Base-by-base conservation (phyloP, 1,140 invertebrate species). In the Drosophila azteca region DNA sequence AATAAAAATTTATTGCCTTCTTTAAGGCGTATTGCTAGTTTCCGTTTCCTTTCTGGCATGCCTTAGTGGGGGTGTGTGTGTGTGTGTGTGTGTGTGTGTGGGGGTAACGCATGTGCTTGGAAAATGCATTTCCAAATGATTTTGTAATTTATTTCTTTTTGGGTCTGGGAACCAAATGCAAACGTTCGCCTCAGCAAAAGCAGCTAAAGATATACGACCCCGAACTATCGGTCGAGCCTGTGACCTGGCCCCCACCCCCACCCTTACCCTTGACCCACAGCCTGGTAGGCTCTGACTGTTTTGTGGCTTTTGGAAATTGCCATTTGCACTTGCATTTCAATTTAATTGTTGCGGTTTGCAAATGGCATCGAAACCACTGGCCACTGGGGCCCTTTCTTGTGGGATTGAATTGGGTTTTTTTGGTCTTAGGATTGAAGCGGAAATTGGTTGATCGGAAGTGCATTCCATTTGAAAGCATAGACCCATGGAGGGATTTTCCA, bases 111-210 rank as follows among this genome's bases (percentile, higher is more conserved):
- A 77, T 75, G 71, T 76, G 58, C 64, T 45, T 46, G 24, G 24
- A 54, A 43, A 55, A 48, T 68, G 50, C 62, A 74, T 52, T 61
- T 52, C 52, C 55, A 48, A 71, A 64, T 74, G 69, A 58, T 69
- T 69, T 53, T 20, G 64, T 57, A 79, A 75, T 70, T 75, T 79
- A 79, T 79, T 72, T 78, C 59, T 57, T 67, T 77, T 61, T 52
- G 26, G 65, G 75, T 26, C 5, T 26, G 4, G 39, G 57, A 45
- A 60, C 29, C 24, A 49, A 68, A 60, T 48, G 43, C 31, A 41
- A 41, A 13, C 11, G 35, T 13, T 39, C 3, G 4, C 11, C 35
- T 11, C 35, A 13, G 35, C 35, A 39, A 13, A 39, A 39, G 35
- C 35, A 39, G 35, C 43, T 2, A 20, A 39, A 58, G 54, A 74